Evolutionary conservation across 2,888 invertebrate genomes (phyloP).

Genomic region (Ichneumon xanthorius): DNA sequence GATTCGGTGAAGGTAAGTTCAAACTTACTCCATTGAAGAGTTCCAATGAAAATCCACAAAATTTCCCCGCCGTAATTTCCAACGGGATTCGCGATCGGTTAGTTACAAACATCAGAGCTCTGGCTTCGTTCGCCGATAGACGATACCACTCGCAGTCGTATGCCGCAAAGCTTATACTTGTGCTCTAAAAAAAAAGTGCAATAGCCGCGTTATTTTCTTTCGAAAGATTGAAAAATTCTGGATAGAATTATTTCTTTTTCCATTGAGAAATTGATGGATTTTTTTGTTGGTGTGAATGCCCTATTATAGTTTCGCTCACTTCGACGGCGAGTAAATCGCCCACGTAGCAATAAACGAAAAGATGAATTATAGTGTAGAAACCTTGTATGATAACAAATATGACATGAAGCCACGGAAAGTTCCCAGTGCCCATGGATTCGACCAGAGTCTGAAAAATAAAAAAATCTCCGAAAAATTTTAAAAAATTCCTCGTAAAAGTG

Average conservation of each 20-base stretch:
- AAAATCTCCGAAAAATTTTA: neutral
- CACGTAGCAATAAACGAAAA: constrained; percentile 63
- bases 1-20: neutral
- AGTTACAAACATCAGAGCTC: constrained; percentile 69
- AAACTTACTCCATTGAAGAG: constrained; percentile 72
- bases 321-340: constrained; percentile 52
- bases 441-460: constrained; percentile 16
- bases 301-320: constrained; percentile 17
- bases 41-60: constrained; percentile 71
- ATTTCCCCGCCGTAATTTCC: constrained; percentile 76
- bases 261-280: no score
- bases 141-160: constrained; percentile 74
- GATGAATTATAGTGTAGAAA: constrained; percentile 53
- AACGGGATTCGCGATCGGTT: constrained; percentile 70
- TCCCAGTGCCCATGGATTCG: constrained; percentile 22
- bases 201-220: neutral
- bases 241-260: no score
- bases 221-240: no score
- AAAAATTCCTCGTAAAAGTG: neutral
- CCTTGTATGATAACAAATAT: neutral
- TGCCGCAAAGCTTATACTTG: constrained; percentile 66
- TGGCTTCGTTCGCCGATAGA: constrained; percentile 62
- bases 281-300: no score
- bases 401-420: neutral
- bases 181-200: constrained; percentile 68